These are phyloP conservation scores for Lophius piscatorius DNA, from an alignment of 2,113 vertebrate genomes.

Conservation along the genomic window DNA sequence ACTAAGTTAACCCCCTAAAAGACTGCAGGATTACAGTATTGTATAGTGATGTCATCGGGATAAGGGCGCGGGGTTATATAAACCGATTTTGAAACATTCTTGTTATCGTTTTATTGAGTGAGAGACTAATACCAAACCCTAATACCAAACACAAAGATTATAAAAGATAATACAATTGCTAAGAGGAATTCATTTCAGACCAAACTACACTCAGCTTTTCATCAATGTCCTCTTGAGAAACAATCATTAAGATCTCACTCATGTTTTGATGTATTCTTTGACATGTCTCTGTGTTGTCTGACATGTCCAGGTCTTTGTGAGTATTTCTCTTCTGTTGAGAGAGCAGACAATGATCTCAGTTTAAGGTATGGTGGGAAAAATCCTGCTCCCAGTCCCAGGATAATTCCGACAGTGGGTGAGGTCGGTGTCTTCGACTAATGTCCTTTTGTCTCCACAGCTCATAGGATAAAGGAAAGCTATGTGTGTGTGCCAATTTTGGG, in stretches of 20 bases:
- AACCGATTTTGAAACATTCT: constrained; percentile 25
- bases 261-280: constrained; percentile 1
- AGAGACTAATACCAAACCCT: not conserved
- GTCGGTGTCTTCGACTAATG: constrained; percentile 4
- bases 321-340: constrained; percentile 9
- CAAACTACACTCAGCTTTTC: no score
- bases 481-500: constrained; percentile 6
- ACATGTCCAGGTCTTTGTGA: constrained; percentile 27
- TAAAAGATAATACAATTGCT: no score
- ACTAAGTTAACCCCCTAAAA: constrained; percentile 7
- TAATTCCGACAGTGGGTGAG: constrained; percentile 20
- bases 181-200: no score
- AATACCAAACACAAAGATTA: no score
- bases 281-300: not conserved
- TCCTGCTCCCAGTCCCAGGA: constrained; percentile 3
- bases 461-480: not conserved
- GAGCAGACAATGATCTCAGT: constrained; percentile 20
- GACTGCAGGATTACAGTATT: constrained; percentile 26
- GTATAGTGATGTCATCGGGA: constrained; percentile 34
- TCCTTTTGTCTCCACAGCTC: constrained; percentile 9
- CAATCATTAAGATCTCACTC: not conserved
- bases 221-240: not conserved
- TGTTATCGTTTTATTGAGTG: constrained; percentile 13
- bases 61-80: constrained; percentile 15
- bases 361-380: constrained; percentile 4